A percentile compares a stretch with the other conserved stretches of the same genome.
Conservation (phyloP, 2,888 invertebrate genomes). For the Zonitis immaculata region DNA sequence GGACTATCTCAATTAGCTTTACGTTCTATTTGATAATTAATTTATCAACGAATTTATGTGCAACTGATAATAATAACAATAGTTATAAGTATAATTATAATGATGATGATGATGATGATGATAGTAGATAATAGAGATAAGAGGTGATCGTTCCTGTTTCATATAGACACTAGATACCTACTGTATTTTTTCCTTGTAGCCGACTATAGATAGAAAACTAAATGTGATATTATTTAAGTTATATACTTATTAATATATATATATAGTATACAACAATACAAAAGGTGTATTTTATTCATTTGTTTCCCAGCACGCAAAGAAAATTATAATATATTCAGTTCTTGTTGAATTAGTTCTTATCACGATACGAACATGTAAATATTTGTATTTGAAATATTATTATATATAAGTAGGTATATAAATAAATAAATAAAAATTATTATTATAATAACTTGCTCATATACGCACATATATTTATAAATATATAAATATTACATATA, state of each 20-base stretch:
- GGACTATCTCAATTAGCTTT: constrained; percentile 42
- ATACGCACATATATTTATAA: too few relatives aligned
- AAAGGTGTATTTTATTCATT: constrained; percentile 20
- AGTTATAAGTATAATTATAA: not conserved
- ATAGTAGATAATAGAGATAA: constrained; percentile 1
- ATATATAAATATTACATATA: too few relatives aligned
- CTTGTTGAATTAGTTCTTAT: constrained; percentile 20
- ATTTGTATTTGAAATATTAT: constrained; percentile 16
- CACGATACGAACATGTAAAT: constrained; percentile 20
- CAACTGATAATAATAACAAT: not conserved
- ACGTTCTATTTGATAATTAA: constrained; percentile 34
- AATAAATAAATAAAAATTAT: too few relatives aligned
- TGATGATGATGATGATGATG: not conserved
- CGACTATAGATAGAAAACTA: constrained; percentile 27
- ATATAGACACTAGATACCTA: constrained; percentile 7
- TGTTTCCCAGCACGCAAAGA: constrained; percentile 21
- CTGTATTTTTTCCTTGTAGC: constrained; percentile 1
- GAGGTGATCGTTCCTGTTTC: constrained; percentile 19
- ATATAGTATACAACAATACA: constrained; percentile 3
- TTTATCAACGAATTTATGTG: not conserved
- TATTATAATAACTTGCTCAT: too few relatives aligned
- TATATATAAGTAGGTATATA: too few relatives aligned
- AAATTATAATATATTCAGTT: constrained; percentile 16
- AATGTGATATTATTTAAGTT: constrained; percentile 45
- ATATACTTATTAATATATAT: constrained; percentile 27